Base-by-base conservation (phyloP, 2,888 invertebrate species). In the Lochmaea crataegi region DNA sequence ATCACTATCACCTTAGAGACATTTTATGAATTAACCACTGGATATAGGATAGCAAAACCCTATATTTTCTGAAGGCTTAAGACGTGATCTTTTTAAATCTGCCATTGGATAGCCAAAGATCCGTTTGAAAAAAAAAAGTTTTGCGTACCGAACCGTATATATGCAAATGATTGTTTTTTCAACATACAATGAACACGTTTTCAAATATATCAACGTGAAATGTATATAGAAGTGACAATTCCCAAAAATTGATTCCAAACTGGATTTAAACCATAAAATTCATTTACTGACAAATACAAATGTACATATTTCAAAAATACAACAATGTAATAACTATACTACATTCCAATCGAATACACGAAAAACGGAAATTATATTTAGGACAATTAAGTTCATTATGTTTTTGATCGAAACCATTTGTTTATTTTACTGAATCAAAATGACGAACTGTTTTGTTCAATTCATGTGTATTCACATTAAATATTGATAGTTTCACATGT, bases 291-390 rank as follows among this genome's bases (percentile, higher is more conserved):
- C 11, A 53, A 53, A 12, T 45, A 45, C 45, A 45, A 18, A 53
- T 53, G 53, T 53, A 53, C 53, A 53, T 53, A 53, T 18, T 53
- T 53, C 53, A 53, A 16, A 53, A 53, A 53, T 18, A 18, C 7
- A 18, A 53, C 18, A 16, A 18, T 16, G 16, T 18, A 10, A 53
- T 38, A 16, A 53, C 16, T 53, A 53, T 53, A 12, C 16, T 53
- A 16, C 53, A 16, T 18, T 7, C 9, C 53, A 6, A 18, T 53
- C 18, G 16, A 53, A 53, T 18, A 53, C 16, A 53, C 10, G 53
- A 10, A 53, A 53, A 53, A 53, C 10, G 53, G 16, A 53, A 53
- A 53, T 53, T 48, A 53, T 53, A 53, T 18, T 53, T 53, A 18
- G n/a, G 9, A 16, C 53, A 18, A 53, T 53, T 53, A 53, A 53